Evolutionary conservation across 2,888 invertebrate species (phyloP).

Genomic region (Ochlodes sylvanus): DNA sequence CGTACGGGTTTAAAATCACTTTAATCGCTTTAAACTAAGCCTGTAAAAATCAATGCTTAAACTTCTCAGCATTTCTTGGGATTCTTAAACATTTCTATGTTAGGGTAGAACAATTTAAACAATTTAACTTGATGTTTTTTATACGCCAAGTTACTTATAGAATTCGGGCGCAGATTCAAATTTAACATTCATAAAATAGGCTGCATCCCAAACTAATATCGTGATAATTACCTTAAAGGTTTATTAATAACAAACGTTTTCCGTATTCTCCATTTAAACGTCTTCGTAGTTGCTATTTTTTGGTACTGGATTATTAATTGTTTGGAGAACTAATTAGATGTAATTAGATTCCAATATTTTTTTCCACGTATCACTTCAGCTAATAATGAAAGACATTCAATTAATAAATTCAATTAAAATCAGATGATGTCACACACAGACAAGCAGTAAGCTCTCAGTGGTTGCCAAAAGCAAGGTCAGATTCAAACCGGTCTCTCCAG

Average conservation of each 20-base stretch:
- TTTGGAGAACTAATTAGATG: background rate
- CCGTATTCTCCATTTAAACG: no score
- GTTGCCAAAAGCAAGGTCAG: conserved; percentile 45
- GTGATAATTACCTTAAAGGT: no score
- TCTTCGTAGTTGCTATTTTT: no score
- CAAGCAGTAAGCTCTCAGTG: conserved; percentile 26
- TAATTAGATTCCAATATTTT: background rate
- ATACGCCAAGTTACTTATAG: no score
- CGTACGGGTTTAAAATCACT: conserved; percentile 7
- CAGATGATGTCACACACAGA: conserved; percentile 39
- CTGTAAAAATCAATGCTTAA: background rate
- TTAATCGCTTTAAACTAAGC: conserved; percentile 19
- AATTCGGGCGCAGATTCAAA: no score
- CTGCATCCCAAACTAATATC: no score
- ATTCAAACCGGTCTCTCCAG: conserved; percentile 44
- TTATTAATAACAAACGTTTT: no score
- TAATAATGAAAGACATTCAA: background rate
- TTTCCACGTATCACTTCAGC: background rate
- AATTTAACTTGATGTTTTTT: no score
- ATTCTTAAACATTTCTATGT: background rate
- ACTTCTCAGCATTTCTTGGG: background rate
- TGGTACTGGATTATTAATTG: no score
- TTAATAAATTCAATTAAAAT: conserved; percentile 8
- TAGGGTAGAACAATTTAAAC: background rate
- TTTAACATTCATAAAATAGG: no score